phyloP scores from a whole-genome alignment of 2,797 vertebrate genomes.

The Champsocephalus gunnari region DNA sequence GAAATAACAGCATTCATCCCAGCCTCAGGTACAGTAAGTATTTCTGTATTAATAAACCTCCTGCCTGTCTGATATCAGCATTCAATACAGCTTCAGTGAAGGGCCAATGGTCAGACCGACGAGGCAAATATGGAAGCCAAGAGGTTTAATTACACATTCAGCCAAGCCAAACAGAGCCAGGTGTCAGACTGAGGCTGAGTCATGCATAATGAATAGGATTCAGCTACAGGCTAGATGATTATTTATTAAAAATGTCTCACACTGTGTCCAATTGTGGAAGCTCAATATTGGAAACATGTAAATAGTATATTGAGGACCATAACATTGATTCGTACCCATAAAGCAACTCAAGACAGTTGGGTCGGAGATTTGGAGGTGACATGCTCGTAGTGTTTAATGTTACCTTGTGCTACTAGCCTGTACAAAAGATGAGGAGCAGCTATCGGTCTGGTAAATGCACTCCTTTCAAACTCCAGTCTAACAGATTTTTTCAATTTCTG shows the following conservation, averaged over 20 bases:
- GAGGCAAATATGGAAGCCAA: conserved; percentile 41
- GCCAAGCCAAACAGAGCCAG: conserved; percentile 45
- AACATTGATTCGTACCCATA: background rate
- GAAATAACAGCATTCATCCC: background rate
- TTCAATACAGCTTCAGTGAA: conserved; percentile 21
- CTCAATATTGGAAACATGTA: conserved; percentile 2
- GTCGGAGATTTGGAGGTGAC: background rate
- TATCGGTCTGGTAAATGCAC: no score
- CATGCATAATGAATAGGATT: conserved; percentile 41
- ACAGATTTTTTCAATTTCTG: no score
- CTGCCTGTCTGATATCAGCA: conserved; percentile 39
- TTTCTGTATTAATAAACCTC: background rate
- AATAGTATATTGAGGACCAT: background rate
- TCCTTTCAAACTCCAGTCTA: no score
- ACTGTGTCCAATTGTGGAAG: background rate
- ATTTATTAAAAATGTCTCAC: background rate
- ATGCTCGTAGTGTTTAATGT: background rate
- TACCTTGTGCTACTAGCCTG: background rate
- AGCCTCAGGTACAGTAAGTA: background rate
- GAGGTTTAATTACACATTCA: conserved; percentile 57
- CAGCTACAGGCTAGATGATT: conserved; percentile 25
- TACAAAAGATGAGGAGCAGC: no score
- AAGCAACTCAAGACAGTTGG: background rate
- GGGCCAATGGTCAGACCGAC: conserved; percentile 40
- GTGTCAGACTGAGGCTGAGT: conserved; percentile 41